Conservation (phyloP, 1,140 invertebrate species). For the Conus betulinus region DNA sequence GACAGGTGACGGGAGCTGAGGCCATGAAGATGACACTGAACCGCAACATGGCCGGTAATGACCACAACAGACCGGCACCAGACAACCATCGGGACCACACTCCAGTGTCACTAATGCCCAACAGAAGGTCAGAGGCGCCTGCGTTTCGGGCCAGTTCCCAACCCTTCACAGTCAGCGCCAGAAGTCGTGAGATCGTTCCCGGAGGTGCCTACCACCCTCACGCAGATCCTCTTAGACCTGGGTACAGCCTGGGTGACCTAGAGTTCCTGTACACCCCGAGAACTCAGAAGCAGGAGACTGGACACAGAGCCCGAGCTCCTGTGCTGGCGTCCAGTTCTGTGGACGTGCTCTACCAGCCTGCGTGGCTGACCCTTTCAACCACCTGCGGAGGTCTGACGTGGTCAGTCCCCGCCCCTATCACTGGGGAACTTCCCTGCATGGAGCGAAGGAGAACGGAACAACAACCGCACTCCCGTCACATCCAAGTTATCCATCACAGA, state of each 20-base stretch:
- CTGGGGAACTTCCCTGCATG: not conserved
- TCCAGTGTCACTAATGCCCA: not conserved
- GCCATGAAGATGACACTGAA: not conserved
- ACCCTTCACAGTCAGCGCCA: not conserved
- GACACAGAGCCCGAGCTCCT: not conserved
- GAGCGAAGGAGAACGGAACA: not conserved
- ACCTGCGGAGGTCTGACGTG: not conserved
- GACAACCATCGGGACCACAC: not conserved
- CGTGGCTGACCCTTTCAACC: not conserved
- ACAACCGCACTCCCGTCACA: too few species aligned
- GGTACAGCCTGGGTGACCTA: not conserved
- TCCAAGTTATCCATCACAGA: too few species aligned
- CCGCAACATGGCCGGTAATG: not conserved
- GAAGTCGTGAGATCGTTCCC: not conserved
- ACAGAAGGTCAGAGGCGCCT: not conserved
- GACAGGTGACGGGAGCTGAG: not conserved
- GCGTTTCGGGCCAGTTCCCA: not conserved
- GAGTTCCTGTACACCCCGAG: slow-evolving; percentile 10
- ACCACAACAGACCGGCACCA: not conserved
- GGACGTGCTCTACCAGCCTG: not conserved
- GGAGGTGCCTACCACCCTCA: not conserved
- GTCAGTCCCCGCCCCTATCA: not conserved
- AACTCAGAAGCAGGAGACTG: not conserved
- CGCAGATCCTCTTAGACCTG: not conserved
- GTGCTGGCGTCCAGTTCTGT: not conserved